Evolutionary conservation across 2,113 vertebrate species (phyloP).

Genomic region (Caranx melampygus): DNA sequence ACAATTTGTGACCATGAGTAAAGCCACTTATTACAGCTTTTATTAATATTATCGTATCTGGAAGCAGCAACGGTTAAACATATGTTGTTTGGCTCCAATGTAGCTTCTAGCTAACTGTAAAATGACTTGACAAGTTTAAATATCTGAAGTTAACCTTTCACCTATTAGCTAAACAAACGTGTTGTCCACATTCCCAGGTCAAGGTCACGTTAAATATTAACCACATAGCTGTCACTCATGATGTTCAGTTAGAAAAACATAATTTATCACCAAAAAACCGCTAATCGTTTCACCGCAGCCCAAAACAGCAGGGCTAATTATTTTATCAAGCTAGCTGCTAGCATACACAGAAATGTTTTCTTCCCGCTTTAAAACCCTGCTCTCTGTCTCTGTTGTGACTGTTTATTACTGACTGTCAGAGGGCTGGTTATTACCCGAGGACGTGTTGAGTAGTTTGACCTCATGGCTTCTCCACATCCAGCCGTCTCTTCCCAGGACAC

Average conservation of each 20-base stretch:
- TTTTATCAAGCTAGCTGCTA: not conserved
- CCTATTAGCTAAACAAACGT: not conserved
- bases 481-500: conserved; percentile 75
- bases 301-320: not conserved
- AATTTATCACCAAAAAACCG: not conserved
- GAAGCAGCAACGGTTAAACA: no score
- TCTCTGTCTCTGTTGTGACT: not conserved
- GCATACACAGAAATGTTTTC: not conserved
- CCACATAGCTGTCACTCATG: no score
- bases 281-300: not conserved
- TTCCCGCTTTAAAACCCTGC: not conserved
- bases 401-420: accelerated
- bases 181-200: not conserved
- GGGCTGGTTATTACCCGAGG: conserved; percentile 76
- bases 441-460: conserved; percentile 83
- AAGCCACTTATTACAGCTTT: no score
- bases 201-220: not conserved
- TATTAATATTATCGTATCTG: no score
- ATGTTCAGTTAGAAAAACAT: not conserved
- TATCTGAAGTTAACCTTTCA: conserved; percentile 1
- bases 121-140: not conserved
- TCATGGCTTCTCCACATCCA: conserved; percentile 78
- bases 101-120: not conserved
- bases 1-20: no score
- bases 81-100: not conserved